Base-by-base conservation (phyloP, 1,140 invertebrate genomes). In the Aphaenogaster floridana region DNA sequence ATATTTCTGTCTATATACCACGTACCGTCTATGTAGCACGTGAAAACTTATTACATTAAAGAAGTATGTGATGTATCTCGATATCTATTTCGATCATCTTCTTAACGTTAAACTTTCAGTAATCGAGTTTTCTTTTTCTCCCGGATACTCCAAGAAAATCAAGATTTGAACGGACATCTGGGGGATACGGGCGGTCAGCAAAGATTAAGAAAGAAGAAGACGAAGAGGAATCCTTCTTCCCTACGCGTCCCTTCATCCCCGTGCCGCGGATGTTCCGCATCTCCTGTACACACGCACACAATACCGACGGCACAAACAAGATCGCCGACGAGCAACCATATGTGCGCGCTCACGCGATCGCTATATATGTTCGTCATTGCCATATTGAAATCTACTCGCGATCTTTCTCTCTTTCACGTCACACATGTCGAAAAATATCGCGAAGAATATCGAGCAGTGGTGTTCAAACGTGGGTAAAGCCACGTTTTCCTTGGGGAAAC, bases 111-210 rank as follows among this genome's bases (percentile, higher is more conserved):
- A 83, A 83, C 52, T 83, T 61, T 5, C 17, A 17, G 6, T 83
- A 74, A 74, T 76, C 28, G 72, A 80, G 88, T 91, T 88, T 88
- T 86, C 89, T 83, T 78, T 71, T 88, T 85, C 79, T 87, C 59
- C 52, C 34, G 9, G 36, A 28, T 52, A 52, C 9, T 86, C 54
- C 54, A 50, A 59, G 45, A 91, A 90, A 87, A 61, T 88, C 80
- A 86, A 86, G 86, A 92, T 76, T 87, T 64, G 39, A 59, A 36
- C 61, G 52, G 52, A 83, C 52, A 69, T 50, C 13, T 61, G 36
- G 21, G 39, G 34, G 48, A 52, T 80, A 52, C 42, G 71, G 45
- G 54, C 50, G 63, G 81, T 86, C 81, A 77, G 34, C 17, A 72
- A 77, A 86, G 57, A 87, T 86, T 74, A 66, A 77, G 52, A 42